These are phyloP conservation scores for Jordanella pulchra DNA, from an alignment of 2,797 vertebrate genomes.

Conservation along the genomic window DNA sequence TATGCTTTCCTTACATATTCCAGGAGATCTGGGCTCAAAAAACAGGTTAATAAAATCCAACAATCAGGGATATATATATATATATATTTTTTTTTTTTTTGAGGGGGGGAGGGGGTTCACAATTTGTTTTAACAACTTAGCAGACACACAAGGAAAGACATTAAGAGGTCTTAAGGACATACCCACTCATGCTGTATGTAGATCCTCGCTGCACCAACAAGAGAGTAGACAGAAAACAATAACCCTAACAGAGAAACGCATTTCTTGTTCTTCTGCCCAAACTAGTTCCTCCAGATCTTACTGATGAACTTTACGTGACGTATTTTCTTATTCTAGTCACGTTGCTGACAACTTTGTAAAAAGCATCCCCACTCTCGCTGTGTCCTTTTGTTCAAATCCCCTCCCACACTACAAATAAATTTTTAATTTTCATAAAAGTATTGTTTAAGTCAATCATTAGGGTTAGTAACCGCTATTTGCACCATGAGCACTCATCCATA, in stretches of 20 bases:
- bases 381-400: background rate
- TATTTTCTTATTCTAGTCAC: constrained; percentile 24
- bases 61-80: background rate
- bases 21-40: background rate
- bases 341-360: background rate
- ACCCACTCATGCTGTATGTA: constrained; percentile 47
- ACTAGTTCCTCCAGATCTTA: constrained; percentile 76
- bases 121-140: background rate
- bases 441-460: background rate
- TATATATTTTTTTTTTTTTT: no score
- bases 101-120: no score
- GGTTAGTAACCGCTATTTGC: background rate
- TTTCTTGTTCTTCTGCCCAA: constrained; percentile 80
- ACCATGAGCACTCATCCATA: background rate
- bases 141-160: constrained; percentile 4
- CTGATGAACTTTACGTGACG: constrained; percentile 18
- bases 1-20: background rate
- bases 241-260: constrained; percentile 35
- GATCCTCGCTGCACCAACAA: constrained; percentile 31
- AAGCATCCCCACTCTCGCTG: background rate
- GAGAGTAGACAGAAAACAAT: constrained; percentile 19
- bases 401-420: no score
- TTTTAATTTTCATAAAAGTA: background rate
- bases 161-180: constrained; percentile 31
- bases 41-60: background rate